Evolutionary conservation across 1,140 invertebrate species (phyloP), one percentile per base, ranked within the genome.

Genomic region (Trichonephila clavipes): DNA sequence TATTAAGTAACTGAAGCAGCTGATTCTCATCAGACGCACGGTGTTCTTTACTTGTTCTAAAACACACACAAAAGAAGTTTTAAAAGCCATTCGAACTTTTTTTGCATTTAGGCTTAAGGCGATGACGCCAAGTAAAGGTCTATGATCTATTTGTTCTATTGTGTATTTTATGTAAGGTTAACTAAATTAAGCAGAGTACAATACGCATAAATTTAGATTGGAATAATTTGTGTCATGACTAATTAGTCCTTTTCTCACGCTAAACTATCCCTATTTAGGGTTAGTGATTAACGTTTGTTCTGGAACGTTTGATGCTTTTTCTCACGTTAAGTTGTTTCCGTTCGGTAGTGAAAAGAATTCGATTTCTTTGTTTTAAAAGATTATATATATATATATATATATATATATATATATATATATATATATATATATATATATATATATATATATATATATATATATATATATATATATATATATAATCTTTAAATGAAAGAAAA

Each of bases 121-220:
- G 72, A 77, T 77, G 14, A 12, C 34, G 34, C 28, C 34, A 0
- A 18, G 34, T 16, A 19, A 77, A 77, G 72, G 72, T 77, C 72
- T 34, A 34, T 40, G 72, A 77, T 77, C 72, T 77, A 28, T 24
- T 69, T 69, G 21, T 77, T 77, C 72, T 40, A 77, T 77, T 77
- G 72, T 40, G 28, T 19, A 40, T 77, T 34, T 12, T 14, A 19
- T 34, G 72, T 16, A 18, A 40, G 5, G 28, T 40, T 40, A 34
- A 18, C 14, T 34, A 16, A 34, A 40, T 77, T 16, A 34, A 24
- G 14, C 2, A 40, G 7, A 40, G 18, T 34, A 77, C 28, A 77
- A 77, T 77, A 34, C 24, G 5, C 72, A 40, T 77, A 77, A 77
- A 16, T 40, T 14, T 18, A 34, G 24, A 77, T 34, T 77, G 28